Percentiles rank a stretch among this genome's conserved stretches.
Conservation (phyloP, 2,113 vertebrate species). For the human (Homo sapiens) region GRCh38 chr3:99829001-99829500, state of each 20-base stretch:
- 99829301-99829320: conserved; percentile 17
- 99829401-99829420: background rate
- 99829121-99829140: background rate
- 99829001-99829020: background rate
- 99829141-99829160: background rate
- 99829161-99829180: background rate
- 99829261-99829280: background rate
- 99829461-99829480: background rate
- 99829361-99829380: background rate
- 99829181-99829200: background rate
- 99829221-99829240: background rate
- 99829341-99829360: conserved; percentile 3
- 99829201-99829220: background rate
- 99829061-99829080: background rate
- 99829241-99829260: background rate
- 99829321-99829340: conserved; percentile 18
- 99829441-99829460: background rate
- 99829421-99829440: background rate
- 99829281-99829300: background rate
- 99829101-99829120: background rate
- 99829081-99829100: background rate
- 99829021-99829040: background rate
- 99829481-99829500: background rate
- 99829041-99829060: background rate
- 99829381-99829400: background rate